Conservation (phyloP, 2,888 invertebrate species). For the Pegoplata infirma region DNA sequence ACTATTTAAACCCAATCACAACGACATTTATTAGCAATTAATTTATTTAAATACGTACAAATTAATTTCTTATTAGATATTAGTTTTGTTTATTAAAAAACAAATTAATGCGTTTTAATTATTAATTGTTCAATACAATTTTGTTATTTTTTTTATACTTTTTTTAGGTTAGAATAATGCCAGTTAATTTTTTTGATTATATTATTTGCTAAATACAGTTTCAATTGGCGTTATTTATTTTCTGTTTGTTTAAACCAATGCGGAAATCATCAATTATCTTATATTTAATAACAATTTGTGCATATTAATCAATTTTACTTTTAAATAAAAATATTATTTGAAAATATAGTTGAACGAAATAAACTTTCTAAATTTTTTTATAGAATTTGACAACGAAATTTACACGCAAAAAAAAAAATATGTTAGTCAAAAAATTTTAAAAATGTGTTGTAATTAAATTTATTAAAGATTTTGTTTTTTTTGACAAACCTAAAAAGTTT, state of each 20-base stretch:
- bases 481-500: no score
- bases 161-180: slow-evolving; percentile 30
- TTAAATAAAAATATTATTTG: no score
- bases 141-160: slow-evolving; percentile 16
- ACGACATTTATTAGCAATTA: no score
- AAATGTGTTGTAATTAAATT: no score
- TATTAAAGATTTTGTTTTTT: no score
- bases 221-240: slow-evolving; percentile 37
- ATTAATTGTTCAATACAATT: slow-evolving; percentile 33
- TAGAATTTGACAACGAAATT: not conserved
- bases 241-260: slow-evolving; percentile 45
- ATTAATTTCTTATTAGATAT: no score
- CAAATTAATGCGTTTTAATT: slow-evolving; percentile 55
- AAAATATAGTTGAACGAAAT: no score
- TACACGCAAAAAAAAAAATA: no score
- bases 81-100: no score
- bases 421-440: no score
- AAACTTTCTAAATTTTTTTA: not conserved
- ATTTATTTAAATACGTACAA: no score
- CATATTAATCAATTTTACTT: slow-evolving; percentile 62
- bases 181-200: slow-evolving; percentile 27
- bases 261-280: slow-evolving; percentile 62
- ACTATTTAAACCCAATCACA: no score
- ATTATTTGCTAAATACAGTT: slow-evolving; percentile 22
- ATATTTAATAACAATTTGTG: slow-evolving; percentile 59